Evolutionary conservation across 2,797 vertebrate genomes (phyloP).

Genomic region (Balearica regulorum): DNA sequence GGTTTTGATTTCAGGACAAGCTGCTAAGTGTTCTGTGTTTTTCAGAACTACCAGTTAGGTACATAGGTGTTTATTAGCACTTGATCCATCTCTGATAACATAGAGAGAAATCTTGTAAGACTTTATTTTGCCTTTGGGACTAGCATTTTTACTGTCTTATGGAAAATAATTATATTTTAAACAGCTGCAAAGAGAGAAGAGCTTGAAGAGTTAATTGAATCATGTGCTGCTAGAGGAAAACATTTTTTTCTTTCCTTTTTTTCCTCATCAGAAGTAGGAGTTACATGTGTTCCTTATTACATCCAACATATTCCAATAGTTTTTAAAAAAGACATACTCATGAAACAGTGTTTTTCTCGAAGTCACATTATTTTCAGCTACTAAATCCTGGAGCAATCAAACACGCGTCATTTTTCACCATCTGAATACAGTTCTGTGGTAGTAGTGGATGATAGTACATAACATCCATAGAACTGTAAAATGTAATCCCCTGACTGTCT

Average conservation of each 20-base stretch:
- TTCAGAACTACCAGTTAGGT: background rate
- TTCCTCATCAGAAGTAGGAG: slow-evolving; percentile 1
- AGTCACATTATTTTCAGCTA: slow-evolving; percentile 12
- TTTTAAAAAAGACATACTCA: background rate
- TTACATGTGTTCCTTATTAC: slow-evolving; percentile 44
- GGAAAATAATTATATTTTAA: background rate
- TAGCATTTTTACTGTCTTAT: background rate
- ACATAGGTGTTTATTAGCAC: background rate
- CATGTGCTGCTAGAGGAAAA: background rate
- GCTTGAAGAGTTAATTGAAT: slow-evolving; percentile 20
- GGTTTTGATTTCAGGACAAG: background rate
- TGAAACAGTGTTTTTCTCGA: background rate
- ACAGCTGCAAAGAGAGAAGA: background rate
- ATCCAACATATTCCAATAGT: background rate
- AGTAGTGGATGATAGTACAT: background rate
- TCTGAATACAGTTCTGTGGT: background rate
- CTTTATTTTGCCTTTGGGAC: background rate
- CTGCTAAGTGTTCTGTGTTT: background rate
- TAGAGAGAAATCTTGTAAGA: background rate
- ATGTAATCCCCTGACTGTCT: background rate
- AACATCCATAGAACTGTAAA: background rate
- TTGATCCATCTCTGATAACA: background rate
- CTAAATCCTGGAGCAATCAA: slow-evolving; percentile 12
- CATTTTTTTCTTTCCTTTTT: background rate
- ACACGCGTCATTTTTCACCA: background rate